A percentile compares a stretch with the other conserved stretches of the same genome.
phyloP scores from a whole-genome alignment of 2,888 invertebrate genomes.

The Cyclophora punctaria region DNA sequence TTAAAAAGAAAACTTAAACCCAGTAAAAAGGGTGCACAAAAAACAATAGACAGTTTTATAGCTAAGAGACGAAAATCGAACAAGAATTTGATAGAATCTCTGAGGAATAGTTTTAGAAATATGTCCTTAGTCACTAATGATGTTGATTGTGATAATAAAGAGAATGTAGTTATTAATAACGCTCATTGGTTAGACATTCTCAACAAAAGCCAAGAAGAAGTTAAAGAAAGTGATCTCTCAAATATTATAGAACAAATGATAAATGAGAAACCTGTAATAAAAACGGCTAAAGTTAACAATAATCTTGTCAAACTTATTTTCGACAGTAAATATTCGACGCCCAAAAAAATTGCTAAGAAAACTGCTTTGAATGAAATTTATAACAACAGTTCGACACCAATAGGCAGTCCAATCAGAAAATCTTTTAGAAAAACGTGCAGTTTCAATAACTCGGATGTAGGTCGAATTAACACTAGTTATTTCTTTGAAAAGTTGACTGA shows the following conservation, averaged over 20 bases:
- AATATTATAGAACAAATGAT: constrained; percentile 58
- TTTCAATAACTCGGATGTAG: constrained; percentile 28
- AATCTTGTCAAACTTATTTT: constrained; percentile 54
- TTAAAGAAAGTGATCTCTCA: constrained; percentile 46
- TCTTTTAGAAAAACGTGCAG: constrained; percentile 11
- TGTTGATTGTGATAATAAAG: constrained; percentile 6
- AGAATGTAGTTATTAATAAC: constrained; percentile 27
- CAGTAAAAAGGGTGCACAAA: constrained; percentile 41
- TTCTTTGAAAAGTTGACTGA: constrained; percentile 69
- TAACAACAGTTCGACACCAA: constrained; percentile 60
- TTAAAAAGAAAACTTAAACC: constrained; percentile 56
- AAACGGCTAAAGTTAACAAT: constrained; percentile 48
- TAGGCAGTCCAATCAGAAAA: constrained; percentile 36
- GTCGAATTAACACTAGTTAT: constrained; percentile 59
- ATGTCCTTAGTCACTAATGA: constrained; percentile 29
- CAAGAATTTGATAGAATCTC: constrained; percentile 28
- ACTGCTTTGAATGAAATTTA: constrained; percentile 31
- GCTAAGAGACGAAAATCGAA: constrained; percentile 41
- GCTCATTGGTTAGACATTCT: constrained; percentile 38
- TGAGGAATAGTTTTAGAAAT: constrained; percentile 38
- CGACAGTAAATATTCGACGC: constrained; percentile 35
- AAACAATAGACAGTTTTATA: constrained; percentile 58
- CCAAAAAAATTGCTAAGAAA: constrained; percentile 36
- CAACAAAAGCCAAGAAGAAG: constrained; percentile 31
- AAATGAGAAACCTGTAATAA: constrained; percentile 33